phyloP scores from a whole-genome alignment of 2,113 vertebrate genomes.

The Hypomesus transpacificus region DNA sequence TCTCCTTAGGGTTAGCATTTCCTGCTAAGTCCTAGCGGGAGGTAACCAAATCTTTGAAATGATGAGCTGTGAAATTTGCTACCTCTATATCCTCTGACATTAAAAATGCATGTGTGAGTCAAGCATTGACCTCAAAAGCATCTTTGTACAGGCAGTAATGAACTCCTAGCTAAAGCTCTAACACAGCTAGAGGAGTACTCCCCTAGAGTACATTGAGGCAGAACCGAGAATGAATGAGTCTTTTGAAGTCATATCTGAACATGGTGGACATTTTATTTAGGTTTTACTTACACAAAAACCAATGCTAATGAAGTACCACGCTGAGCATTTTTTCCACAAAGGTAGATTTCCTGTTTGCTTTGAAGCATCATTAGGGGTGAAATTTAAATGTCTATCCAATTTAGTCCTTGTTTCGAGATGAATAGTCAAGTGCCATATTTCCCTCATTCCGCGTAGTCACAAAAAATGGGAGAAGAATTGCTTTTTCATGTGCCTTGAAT shows the following conservation, averaged over 20 bases:
- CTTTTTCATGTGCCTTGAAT: conserved; percentile 37
- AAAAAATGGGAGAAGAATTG: conserved; percentile 1
- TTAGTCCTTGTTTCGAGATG: conserved; percentile 16
- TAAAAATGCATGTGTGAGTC: conserved; percentile 61
- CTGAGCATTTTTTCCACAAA: conserved; percentile 5
- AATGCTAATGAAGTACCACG: conserved; percentile 13
- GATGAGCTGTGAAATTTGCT: conserved; percentile 66
- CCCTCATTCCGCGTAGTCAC: conserved; percentile 14
- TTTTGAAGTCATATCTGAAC: background rate
- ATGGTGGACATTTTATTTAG: background rate
- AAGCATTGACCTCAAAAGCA: conserved; percentile 45
- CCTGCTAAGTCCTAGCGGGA: conserved; percentile 38
- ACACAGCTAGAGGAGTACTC: background rate
- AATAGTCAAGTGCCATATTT: conserved; percentile 18
- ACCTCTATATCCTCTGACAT: conserved; percentile 59
- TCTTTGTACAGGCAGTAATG: conserved; percentile 36
- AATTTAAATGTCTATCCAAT: background rate
- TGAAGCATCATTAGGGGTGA: background rate
- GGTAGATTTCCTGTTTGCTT: conserved; percentile 20
- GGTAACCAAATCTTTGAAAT: conserved; percentile 59
- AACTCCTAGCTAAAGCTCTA: conserved; percentile 25
- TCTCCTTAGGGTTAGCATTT: conserved; percentile 48
- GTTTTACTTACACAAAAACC: conserved; percentile 13
- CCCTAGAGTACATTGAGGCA: background rate
- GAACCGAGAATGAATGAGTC: background rate